A percentile compares a stretch with the other conserved stretches of the same genome.
phyloP scores from a whole-genome alignment of 1,140 invertebrate species.

The Glomeris maerens region DNA sequence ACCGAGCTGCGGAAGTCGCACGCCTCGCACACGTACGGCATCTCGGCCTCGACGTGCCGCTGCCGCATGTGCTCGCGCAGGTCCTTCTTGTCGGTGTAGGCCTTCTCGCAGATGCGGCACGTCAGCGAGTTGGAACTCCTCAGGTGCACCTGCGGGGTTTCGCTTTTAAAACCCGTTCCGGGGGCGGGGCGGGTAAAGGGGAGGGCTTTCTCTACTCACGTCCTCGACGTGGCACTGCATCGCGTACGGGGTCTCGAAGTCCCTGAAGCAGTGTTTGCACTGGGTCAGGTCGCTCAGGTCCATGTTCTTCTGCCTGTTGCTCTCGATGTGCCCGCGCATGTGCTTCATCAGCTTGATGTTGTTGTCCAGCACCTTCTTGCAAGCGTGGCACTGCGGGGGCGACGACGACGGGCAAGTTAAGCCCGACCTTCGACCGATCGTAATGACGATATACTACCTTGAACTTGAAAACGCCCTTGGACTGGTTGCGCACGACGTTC shows the following conservation, averaged over 20 bases:
- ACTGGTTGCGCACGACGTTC: conserved; percentile 20
- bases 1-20: conserved; percentile 13
- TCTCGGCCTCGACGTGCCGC: conserved; percentile 8
- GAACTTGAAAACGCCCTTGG: conserved; percentile 28
- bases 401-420: conserved; percentile 27
- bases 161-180: neutral
- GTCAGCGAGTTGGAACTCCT: conserved; percentile 3
- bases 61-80: conserved; percentile 8
- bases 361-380: conserved; percentile 32
- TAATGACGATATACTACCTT: conserved; percentile 25
- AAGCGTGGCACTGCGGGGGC: conserved; percentile 29
- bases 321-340: conserved; percentile 30
- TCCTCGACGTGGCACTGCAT: conserved; percentile 35
- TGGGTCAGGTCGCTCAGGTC: conserved; percentile 32
- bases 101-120: conserved; percentile 13
- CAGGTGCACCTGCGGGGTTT: conserved; percentile 11
- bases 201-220: neutral
- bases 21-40: conserved; percentile 14
- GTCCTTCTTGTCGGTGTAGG: neutral
- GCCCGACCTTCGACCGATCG: conserved; percentile 26
- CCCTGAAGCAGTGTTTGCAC: conserved; percentile 33
- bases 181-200: neutral
- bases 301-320: conserved; percentile 29
- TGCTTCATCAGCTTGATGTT: conserved; percentile 32
- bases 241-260: conserved; percentile 33